Base-by-base conservation (phyloP, 2,888 invertebrate genomes). In the Patella pellucida region DNA sequence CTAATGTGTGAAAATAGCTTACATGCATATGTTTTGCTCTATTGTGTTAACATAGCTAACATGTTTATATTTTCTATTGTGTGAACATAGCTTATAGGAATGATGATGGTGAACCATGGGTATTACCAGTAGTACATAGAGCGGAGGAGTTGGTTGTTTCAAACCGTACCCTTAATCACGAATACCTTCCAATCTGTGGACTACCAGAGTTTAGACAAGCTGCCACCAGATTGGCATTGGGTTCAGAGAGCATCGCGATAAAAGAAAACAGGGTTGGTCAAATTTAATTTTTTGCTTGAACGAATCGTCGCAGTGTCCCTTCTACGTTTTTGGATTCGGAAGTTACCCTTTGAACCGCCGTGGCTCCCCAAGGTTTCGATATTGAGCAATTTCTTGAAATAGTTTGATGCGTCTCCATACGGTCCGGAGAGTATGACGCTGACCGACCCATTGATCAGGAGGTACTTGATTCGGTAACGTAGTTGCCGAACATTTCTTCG, bases 71-170 rank as follows among this genome's bases (percentile, higher is more conserved):
- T 41, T 41, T 41, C 41, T 41, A 9, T 41, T 1, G 41, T 41
- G 7, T 41, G 50, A 72, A 79, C 77, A 11, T 89, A 97, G 98
- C 98, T 7, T 99, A 98, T 91, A 94, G 98, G 86, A 96, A 96
- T 77, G 95, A 95, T 85, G 95, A 95, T 85, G 97, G 96, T 1
- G 95, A 96, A 90, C 99, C 99, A 74, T 99, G 98, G 98, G 97
- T 99, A 1, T 92, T 99, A 83, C 99, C 99, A 1, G 97, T 99
- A 62, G 99, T 99, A 4, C 93, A 94, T 52, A 95, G 95, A 89
- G 96, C 96, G 68, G 99, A 99, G 92, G 94, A 94, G 81, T 92
- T 93, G 83, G 93, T 99, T 91, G 96, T 97, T 2, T 77, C 84
- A 31, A 96, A 97, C 90, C 93, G 94, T 50, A 93, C 94, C 3